phyloP scores from a whole-genome alignment of 2,113 vertebrate species.

The Corythaixoides concolor region DNA sequence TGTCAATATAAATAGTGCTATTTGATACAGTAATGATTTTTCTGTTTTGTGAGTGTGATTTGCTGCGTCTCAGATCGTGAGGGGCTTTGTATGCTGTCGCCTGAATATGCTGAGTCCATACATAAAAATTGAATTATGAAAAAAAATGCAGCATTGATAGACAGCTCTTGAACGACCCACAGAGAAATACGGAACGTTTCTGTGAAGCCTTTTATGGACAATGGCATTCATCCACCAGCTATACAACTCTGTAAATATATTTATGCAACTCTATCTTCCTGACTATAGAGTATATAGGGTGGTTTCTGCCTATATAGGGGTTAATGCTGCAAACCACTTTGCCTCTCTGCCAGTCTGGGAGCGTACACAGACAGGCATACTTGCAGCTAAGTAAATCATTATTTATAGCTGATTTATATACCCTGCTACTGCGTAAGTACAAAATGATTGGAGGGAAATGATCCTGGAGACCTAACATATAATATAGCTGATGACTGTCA shows the following conservation, averaged over 20 bases:
- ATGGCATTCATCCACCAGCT: not conserved
- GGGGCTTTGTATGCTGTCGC: not conserved
- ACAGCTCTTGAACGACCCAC: accelerated
- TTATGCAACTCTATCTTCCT: not conserved
- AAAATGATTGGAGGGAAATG: not conserved
- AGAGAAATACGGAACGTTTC: accelerated
- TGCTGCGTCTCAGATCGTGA: not conserved
- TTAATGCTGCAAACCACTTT: not conserved
- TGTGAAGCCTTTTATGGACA: not conserved
- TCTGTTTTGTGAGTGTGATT: not conserved
- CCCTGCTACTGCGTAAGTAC: not conserved
- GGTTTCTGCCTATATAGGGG: not conserved
- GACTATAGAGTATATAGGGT: not conserved
- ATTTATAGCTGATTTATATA: not conserved
- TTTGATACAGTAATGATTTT: not conserved
- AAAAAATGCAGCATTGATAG: not conserved
- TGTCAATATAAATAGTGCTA: not conserved
- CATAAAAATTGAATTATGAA: not conserved
- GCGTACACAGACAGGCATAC: too few species aligned
- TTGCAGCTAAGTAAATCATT: not conserved
- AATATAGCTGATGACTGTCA: not conserved
- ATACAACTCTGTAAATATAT: not conserved
- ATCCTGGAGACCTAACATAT: not conserved
- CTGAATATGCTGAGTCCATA: not conserved
- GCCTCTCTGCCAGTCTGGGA: not conserved